Evolutionary conservation across 2,113 vertebrate genomes (phyloP).

Genomic region (Australoheros scitulus): DNA sequence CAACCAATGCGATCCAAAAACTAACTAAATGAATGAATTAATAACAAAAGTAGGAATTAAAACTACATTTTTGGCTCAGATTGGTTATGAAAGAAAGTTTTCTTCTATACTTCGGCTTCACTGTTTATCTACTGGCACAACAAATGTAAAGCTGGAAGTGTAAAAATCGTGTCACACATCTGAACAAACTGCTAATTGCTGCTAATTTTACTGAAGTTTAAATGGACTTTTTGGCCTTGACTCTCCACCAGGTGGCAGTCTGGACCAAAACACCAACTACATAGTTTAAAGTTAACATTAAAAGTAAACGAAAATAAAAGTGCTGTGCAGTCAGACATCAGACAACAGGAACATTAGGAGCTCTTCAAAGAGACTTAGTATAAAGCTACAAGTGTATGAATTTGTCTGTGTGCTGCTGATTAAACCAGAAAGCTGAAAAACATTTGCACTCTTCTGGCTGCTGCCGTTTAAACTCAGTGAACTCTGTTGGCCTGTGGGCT

Average conservation of each 20-base stretch:
- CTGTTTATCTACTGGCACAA: neutral
- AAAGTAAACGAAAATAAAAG: neutral
- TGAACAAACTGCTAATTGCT: neutral
- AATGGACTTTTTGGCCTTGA: neutral
- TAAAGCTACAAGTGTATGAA: neutral
- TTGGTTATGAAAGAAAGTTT: neutral
- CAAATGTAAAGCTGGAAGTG: neutral
- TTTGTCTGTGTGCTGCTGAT: constrained; percentile 35
- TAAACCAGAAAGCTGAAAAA: constrained; percentile 24
- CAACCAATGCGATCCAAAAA: too few species aligned
- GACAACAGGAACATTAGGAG: neutral
- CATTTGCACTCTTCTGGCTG: constrained; percentile 16
- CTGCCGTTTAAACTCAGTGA: constrained; percentile 29
- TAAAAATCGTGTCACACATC: constrained; percentile 18
- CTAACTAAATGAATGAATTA: too few species aligned
- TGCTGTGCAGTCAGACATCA: neutral
- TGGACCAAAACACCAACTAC: neutral
- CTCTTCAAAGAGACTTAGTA: neutral
- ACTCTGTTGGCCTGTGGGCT: constrained; percentile 2
- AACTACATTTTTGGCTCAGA: neutral
- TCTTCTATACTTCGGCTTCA: neutral
- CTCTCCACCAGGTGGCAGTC: constrained; percentile 67
- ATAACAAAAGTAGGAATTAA: neutral
- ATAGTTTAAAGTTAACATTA: neutral
- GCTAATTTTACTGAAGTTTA: neutral